Percentiles rank a stretch among this genome's conserved stretches.
Conservation (phyloP, 1,140 invertebrate genomes). For the Proctacanthus coquilletti region DNA sequence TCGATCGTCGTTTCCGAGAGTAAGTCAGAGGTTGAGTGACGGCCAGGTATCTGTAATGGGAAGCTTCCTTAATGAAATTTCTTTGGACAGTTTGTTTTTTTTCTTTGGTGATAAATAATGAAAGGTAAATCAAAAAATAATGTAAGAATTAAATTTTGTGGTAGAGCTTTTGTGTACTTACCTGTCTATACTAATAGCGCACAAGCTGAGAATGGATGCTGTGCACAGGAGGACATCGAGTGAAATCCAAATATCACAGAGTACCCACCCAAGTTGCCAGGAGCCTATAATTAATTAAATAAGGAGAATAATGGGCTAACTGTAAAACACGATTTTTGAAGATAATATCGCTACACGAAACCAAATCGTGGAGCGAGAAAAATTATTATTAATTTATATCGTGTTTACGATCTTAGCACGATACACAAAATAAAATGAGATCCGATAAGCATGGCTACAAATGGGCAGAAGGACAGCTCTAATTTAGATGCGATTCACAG, state of each 20-base stretch:
- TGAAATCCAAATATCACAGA: constrained; percentile 84
- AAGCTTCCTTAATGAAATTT: constrained; percentile 21
- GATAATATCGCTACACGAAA: too few relatives aligned
- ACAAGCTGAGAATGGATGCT: constrained; percentile 60
- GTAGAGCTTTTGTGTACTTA: constrained; percentile 19
- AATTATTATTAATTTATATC: too few relatives aligned
- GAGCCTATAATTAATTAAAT: constrained; percentile 37
- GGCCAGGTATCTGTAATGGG: too few relatives aligned
- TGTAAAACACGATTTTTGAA: too few relatives aligned
- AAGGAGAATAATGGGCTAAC: neutral
- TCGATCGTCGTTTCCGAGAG: constrained; percentile 50
- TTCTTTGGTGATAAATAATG: neutral
- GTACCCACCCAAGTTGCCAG: constrained; percentile 61
- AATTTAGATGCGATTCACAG: too few relatives aligned
- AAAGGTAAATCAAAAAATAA: neutral
- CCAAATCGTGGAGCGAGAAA: too few relatives aligned
- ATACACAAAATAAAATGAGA: too few relatives aligned
- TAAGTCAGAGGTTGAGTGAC: constrained; percentile 65
- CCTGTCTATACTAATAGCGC: constrained; percentile 69
- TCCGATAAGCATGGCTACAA: too few relatives aligned
- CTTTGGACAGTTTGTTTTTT: neutral
- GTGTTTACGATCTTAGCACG: too few relatives aligned
- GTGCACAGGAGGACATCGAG: constrained; percentile 88
- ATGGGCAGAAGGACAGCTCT: too few relatives aligned
- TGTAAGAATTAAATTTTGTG: neutral